Base-by-base conservation (phyloP, 2,797 vertebrate genomes). In the Falco biarmicus region DNA sequence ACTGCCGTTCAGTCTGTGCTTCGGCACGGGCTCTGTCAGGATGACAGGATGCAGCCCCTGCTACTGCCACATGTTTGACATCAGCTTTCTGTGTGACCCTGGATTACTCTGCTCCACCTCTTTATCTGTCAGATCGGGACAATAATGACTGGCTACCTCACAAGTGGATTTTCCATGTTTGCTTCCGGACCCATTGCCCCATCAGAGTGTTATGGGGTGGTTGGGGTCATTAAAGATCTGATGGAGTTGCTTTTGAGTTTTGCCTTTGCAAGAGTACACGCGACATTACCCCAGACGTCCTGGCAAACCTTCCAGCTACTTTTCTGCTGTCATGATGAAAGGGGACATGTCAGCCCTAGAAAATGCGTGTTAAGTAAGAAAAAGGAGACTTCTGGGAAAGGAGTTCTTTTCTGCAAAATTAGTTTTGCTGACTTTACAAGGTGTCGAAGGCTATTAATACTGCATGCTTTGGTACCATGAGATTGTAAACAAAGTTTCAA, bases 351-450 rank as follows among this genome's bases (percentile, higher is more conserved):
- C 66, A 88, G 53, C 12, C 61, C 16, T n/a, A 54, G 75, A 83
- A 95, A 96, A 86, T 24, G 65, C 1, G 0, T 50, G 50, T 60
- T 63, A 75, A 69, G 71, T 85, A 87, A 90, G 91, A 74, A 96
- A 92, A 60, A 75, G 60, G 59, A 90, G 86, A 83, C 57, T 91
- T 77, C 57, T 68, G 89, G 93, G 95, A 78, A 96, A 94, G 94
- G 68, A 50, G 70, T 95, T 96, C 68, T 92, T 78, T 73, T 59
- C 70, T 94, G 64, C 96, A 78, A 91, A 96, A 97, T 97, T 93
- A 95, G 97, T 93, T 94, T 89, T 89, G 96, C 95, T 93, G 85
- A 93, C 74, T 97, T 96, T 96, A 91, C 74, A 93, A 96, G 96
- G 87, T 91, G 93, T 82, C 11, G 15, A 95, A 93, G 87, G 64